Conservation (phyloP, 2,797 vertebrate genomes). For the Galagoides demidoff region DNA sequence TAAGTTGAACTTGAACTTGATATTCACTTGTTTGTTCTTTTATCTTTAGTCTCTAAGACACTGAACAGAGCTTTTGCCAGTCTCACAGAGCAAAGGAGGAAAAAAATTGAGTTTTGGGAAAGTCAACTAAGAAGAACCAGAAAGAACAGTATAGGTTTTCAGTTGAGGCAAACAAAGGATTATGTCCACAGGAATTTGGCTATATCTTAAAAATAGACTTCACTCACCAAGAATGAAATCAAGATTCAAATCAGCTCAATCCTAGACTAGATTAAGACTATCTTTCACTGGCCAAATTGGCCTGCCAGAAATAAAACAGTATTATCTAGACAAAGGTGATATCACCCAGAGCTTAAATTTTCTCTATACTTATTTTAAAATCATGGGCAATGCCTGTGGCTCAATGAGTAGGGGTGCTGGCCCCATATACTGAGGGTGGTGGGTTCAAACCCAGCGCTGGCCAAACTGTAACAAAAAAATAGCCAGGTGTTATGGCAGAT, state of each 20-base stretch:
- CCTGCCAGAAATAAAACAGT: background rate
- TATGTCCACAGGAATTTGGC: background rate
- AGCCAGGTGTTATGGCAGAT: too few relatives aligned
- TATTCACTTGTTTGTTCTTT: background rate
- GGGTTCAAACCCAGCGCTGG: too few relatives aligned
- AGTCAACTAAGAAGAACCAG: background rate
- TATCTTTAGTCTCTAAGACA: background rate
- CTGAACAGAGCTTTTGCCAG: background rate
- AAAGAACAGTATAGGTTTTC: background rate
- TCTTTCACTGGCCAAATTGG: background rate
- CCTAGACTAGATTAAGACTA: background rate
- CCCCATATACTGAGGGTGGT: too few relatives aligned
- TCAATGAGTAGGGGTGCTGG: too few relatives aligned
- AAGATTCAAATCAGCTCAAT: background rate
- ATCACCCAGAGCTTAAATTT: background rate
- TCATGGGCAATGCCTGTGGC: background rate
- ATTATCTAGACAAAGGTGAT: background rate
- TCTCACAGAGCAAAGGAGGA: background rate
- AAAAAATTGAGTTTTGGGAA: background rate
- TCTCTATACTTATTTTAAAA: background rate
- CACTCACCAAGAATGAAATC: background rate
- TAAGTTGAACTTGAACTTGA: conserved; percentile 12
- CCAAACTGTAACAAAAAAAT: too few relatives aligned
- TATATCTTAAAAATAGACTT: background rate
- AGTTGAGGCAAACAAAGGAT: background rate